phyloP scores from a whole-genome alignment of 2,797 vertebrate species.

The Microctenopoma lineatum region DNA sequence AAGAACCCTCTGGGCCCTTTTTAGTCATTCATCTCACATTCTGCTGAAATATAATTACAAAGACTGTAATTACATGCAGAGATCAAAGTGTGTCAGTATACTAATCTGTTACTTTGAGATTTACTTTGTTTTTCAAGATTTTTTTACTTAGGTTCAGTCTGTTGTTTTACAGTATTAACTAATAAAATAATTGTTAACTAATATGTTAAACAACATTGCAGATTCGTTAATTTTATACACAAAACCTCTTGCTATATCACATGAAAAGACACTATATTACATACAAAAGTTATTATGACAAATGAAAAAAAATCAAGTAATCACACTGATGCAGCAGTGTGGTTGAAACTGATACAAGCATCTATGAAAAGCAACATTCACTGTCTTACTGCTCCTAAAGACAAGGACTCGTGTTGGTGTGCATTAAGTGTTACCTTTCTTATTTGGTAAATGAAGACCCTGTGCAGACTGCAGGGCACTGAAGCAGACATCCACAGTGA shows the following conservation, averaged over 20 bases:
- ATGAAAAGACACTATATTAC: background rate
- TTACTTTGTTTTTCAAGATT: constrained; percentile 34
- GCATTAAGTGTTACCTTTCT: constrained; percentile 54
- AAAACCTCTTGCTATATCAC: background rate
- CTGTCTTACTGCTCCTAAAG: background rate
- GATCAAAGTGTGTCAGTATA: constrained; percentile 69
- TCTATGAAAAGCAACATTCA: constrained; percentile 9
- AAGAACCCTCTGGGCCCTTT: constrained; percentile 53
- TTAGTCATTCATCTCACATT: constrained; percentile 69
- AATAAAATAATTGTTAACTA: background rate
- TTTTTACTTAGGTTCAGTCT: constrained; percentile 6
- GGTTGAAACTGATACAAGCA: constrained; percentile 10
- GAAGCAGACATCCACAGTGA: constrained; percentile 55
- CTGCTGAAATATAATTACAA: constrained; percentile 71
- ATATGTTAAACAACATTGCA: background rate
- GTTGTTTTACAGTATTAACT: constrained; percentile 13
- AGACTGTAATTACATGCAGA: constrained; percentile 67
- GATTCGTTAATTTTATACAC: background rate
- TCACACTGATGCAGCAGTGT: background rate
- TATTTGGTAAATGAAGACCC: constrained; percentile 66
- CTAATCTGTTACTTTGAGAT: constrained; percentile 37
- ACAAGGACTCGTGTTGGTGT: constrained; percentile 9
- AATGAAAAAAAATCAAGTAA: constrained; percentile 5
- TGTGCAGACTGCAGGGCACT: constrained; percentile 51
- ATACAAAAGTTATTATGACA: background rate